A percentile compares a stretch with the other conserved stretches of the same genome.
These are phyloP conservation scores for Siniperca knerii DNA, from an alignment of 2,113 vertebrate genomes.

Conservation along the genomic window DNA sequence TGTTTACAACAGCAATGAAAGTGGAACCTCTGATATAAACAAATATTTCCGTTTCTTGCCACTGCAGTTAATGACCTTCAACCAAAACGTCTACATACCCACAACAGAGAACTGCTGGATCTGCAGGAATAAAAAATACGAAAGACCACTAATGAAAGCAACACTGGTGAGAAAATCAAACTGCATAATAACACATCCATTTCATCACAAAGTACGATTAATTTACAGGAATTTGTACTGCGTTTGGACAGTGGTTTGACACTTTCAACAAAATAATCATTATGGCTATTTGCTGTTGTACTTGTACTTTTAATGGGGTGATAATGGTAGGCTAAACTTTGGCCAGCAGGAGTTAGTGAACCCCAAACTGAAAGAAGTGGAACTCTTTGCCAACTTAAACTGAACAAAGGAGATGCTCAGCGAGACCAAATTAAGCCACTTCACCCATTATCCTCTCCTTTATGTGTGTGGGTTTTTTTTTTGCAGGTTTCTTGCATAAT, in stretches of 20 bases:
- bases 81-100: constrained; percentile 18
- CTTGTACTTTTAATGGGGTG: constrained; percentile 36
- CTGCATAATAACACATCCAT: constrained; percentile 53
- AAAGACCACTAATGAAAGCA: constrained; percentile 38
- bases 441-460: not conserved
- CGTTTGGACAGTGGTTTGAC: constrained; percentile 40
- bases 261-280: constrained; percentile 60
- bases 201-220: constrained; percentile 53
- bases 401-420: constrained; percentile 15
- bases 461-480: not conserved
- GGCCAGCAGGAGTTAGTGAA: constrained; percentile 27
- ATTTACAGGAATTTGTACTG: constrained; percentile 29
- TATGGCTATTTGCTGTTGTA: constrained; percentile 40
- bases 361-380: constrained; percentile 19
- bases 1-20: constrained; percentile 66
- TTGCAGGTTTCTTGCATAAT: not conserved
- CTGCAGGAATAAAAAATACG: constrained; percentile 7
- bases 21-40: constrained; percentile 65
- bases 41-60: constrained; percentile 70
- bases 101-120: constrained; percentile 27
- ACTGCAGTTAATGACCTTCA: constrained; percentile 45
- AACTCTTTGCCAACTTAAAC: constrained; percentile 10
- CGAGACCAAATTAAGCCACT: not conserved
- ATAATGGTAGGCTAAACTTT: constrained; percentile 43
- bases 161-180: constrained; percentile 34